These are phyloP conservation scores for Nesometra sesokonis DNA, from an alignment of 35 echinoderm and acorn worm species.

Conservation along the genomic window DNA sequence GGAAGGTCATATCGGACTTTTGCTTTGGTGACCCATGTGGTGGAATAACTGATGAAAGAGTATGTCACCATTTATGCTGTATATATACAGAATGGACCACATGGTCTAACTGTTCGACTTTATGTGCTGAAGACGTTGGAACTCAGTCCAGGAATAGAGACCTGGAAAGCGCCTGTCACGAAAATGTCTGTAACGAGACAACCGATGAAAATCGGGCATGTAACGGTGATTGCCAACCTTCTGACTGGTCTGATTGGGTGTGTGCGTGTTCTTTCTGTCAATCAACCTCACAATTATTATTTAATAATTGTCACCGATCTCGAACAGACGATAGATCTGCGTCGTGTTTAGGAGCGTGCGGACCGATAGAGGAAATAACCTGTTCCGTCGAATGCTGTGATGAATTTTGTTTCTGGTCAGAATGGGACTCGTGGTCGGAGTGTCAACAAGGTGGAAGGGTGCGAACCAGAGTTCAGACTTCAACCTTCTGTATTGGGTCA, in stretches of 20 bases:
- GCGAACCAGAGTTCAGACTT: not conserved
- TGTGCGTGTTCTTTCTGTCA: not conserved
- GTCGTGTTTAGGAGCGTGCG: not conserved
- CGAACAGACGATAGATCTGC: not conserved
- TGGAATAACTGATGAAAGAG: not conserved
- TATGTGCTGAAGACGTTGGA: not conserved
- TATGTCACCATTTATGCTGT: not conserved
- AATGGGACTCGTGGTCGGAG: not conserved
- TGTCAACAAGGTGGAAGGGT: not conserved
- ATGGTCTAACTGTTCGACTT: not conserved
- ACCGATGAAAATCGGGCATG: not conserved
- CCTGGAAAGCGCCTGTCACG: not conserved
- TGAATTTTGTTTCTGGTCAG: not conserved
- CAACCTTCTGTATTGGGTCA: not conserved
- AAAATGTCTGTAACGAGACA: not conserved
- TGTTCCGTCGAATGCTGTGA: not conserved
- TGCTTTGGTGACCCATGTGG: not conserved
- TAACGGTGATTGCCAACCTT: not conserved
- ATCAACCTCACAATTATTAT: not conserved
- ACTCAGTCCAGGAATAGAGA: not conserved
- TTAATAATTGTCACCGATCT: not conserved
- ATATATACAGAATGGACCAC: not conserved
- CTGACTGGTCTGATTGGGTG: not conserved
- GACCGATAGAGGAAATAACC: not conserved
- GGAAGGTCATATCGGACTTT: not conserved